Conservation (phyloP, 2,888 invertebrate species). For the Amaurobius ferox region DNA sequence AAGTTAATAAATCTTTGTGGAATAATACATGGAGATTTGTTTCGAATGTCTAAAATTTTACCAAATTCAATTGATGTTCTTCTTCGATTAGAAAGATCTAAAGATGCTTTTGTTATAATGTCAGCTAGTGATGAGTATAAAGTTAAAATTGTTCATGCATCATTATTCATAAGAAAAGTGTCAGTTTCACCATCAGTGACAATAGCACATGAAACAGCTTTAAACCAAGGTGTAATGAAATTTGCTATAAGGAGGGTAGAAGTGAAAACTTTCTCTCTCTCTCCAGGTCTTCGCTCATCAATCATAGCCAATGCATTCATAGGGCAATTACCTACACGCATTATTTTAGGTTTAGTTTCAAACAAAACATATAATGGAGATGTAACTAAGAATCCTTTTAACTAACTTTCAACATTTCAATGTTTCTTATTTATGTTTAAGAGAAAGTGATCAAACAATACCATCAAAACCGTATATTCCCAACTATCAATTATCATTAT, state of each 20-base stretch:
- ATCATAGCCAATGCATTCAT: slow-evolving; percentile 39
- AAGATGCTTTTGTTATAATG: slow-evolving; percentile 23
- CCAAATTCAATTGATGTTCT: slow-evolving; percentile 15
- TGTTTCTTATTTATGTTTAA: slow-evolving; percentile 21
- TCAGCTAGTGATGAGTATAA: not conserved
- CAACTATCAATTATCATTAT: not conserved
- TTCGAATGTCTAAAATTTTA: slow-evolving; percentile 1
- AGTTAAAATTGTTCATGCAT: not conserved
- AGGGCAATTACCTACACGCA: slow-evolving; percentile 23
- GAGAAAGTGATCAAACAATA: not conserved
- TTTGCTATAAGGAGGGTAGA: not conserved
- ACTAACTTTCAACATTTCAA: slow-evolving; percentile 26
- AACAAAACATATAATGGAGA: slow-evolving; percentile 28
- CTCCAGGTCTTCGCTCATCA: slow-evolving; percentile 13
- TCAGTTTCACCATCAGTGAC: not conserved
- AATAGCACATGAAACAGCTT: slow-evolving; percentile 13
- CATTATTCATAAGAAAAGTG: not conserved
- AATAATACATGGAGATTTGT: not conserved
- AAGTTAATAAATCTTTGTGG: not conserved
- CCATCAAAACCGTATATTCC: slow-evolving; percentile 21
- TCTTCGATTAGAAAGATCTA: slow-evolving; percentile 23
- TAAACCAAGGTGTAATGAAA: not conserved
- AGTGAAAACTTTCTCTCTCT: slow-evolving; percentile 24
- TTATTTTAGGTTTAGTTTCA: slow-evolving; percentile 34
- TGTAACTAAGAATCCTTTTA: slow-evolving; percentile 16